phyloP scores from a whole-genome alignment of 2,797 vertebrate species.

The Arrhamphus sclerolepis region DNA sequence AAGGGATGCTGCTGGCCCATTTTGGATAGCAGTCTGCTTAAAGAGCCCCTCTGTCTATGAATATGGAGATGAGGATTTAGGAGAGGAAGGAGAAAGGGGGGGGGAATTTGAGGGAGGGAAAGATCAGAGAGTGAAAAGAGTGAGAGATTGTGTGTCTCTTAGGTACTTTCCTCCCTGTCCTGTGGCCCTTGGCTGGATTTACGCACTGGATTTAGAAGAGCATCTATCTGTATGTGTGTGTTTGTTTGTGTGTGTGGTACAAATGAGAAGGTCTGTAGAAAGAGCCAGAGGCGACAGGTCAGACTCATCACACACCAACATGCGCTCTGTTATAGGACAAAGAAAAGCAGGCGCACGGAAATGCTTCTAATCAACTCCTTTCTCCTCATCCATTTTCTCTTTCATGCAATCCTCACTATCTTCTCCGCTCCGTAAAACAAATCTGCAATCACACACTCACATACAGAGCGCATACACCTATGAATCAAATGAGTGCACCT shows the following conservation, averaged over 20 bases:
- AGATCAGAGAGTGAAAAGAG: slow-evolving; percentile 59
- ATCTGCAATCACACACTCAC: slow-evolving; percentile 33
- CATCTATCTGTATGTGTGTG: slow-evolving; percentile 18
- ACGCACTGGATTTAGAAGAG: slow-evolving; percentile 57
- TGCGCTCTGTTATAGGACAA: slow-evolving; percentile 44
- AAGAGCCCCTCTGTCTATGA: slow-evolving; percentile 72
- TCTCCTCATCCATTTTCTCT: slow-evolving; percentile 37
- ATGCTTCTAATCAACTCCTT: slow-evolving; percentile 41
- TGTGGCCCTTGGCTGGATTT: slow-evolving; percentile 67
- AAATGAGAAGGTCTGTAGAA: slow-evolving; percentile 53
- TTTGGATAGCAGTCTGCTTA: slow-evolving; percentile 73
- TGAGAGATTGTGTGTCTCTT: slow-evolving; percentile 56
- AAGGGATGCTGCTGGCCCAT: slow-evolving; percentile 71
- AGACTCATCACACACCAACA: slow-evolving; percentile 59
- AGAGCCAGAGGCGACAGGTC: slow-evolving; percentile 61
- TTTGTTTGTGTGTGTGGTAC: slow-evolving; percentile 40
- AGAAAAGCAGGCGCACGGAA: slow-evolving; percentile 13
- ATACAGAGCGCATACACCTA: slow-evolving; percentile 26
- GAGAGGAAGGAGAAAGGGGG: slow-evolving; percentile 34
- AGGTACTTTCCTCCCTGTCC: slow-evolving; percentile 60
- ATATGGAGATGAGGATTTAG: slow-evolving; percentile 80
- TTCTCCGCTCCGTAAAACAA: slow-evolving; percentile 43
- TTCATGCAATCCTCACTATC: slow-evolving; percentile 12
- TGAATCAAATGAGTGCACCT: slow-evolving; percentile 46
- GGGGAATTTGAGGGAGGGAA: slow-evolving; percentile 32